These are phyloP conservation scores for Conistra vaccinii DNA, from an alignment of 2,888 invertebrate genomes.

Conservation along the genomic window DNA sequence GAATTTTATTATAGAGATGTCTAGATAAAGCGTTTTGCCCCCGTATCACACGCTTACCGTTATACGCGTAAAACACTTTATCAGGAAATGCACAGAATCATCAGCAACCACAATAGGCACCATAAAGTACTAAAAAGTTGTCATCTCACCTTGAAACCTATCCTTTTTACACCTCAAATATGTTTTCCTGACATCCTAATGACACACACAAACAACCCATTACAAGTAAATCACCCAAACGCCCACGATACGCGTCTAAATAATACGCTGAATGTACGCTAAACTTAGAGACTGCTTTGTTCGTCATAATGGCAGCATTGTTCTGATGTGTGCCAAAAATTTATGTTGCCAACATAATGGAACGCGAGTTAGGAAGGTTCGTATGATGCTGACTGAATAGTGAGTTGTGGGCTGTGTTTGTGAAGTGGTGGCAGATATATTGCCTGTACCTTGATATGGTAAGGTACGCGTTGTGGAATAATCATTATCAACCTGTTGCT, in stretches of 20 bases:
- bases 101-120: neutral
- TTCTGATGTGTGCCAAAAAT: conserved; percentile 64
- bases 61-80: too few species aligned
- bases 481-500: neutral
- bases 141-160: neutral
- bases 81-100: neutral
- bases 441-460: neutral
- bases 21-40: neutral
- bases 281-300: conserved; percentile 60
- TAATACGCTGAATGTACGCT: conserved; percentile 36
- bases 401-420: conserved; percentile 40
- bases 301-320: conserved; percentile 60
- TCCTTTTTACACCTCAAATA: neutral
- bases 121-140: neutral
- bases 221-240: conserved; percentile 50
- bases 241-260: conserved; percentile 42
- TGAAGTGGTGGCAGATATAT: conserved; percentile 29
- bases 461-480: neutral
- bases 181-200: conserved; percentile 15
- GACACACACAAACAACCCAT: conserved; percentile 35
- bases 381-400: conserved; percentile 41
- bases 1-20: neutral
- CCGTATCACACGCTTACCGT: neutral
- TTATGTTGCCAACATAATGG: conserved; percentile 64
- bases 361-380: conserved; percentile 37